Percentiles rank a stretch among this genome's conserved stretches.
Evolutionary conservation across 1,140 invertebrate species (phyloP).

Genomic region (Paraescarpia echinospica): DNA sequence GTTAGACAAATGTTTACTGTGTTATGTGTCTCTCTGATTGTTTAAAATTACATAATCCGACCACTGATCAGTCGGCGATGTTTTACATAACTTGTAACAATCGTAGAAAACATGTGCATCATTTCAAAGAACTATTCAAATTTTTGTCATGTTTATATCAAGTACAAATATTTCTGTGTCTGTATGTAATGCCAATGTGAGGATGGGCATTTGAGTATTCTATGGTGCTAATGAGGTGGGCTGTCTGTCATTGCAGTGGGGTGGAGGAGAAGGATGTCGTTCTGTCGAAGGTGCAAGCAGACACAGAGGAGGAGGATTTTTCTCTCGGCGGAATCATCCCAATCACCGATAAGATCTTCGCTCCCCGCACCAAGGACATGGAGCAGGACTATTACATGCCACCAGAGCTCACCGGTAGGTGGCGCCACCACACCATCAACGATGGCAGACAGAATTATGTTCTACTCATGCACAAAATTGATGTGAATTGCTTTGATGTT

Average conservation of each 20-base stretch:
- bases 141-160: no score
- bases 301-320: constrained; percentile 19
- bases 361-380: constrained; percentile 86
- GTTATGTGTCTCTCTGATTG: no score
- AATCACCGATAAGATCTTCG: constrained; percentile 68
- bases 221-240: no score
- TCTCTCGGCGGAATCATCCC: constrained; percentile 11
- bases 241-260: constrained; percentile 68
- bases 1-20: no score
- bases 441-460: not conserved
- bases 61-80: no score
- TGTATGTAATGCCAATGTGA: no score
- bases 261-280: constrained; percentile 84
- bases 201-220: no score
- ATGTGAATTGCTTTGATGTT: not conserved
- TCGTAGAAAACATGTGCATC: no score
- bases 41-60: no score
- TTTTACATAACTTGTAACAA: no score
- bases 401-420: constrained; percentile 82
- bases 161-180: no score
- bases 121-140: no score
- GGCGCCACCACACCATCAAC: constrained; percentile 7
- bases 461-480: not conserved
- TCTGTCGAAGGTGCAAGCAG: constrained; percentile 66
- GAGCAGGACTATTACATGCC: constrained; percentile 88